phyloP scores from a whole-genome alignment of 2,888 invertebrate genomes.

The Vesta saturnalis region DNA sequence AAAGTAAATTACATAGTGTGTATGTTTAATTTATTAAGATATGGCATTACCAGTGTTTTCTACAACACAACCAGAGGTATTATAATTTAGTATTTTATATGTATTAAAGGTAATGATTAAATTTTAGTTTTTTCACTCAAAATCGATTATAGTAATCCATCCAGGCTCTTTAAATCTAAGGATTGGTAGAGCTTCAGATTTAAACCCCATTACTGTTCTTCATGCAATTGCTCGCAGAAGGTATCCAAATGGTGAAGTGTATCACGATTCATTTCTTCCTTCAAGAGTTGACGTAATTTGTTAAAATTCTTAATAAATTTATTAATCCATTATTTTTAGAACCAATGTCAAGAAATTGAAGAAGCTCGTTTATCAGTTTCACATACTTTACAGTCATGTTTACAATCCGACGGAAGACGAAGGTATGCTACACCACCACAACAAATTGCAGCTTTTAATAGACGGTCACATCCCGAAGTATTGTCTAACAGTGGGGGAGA shows the following conservation, averaged over 20 bases:
- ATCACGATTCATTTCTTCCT: conserved; percentile 74
- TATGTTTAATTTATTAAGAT: no score
- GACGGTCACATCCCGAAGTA: conserved; percentile 77
- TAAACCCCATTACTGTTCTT: conserved; percentile 84
- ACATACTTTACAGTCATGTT: conserved; percentile 85
- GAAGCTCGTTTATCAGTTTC: conserved; percentile 85
- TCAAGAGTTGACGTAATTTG: conserved; percentile 58
- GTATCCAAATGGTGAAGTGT: conserved; percentile 62
- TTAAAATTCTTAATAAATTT: neutral
- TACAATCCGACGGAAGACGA: conserved; percentile 83
- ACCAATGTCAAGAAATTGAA: conserved; percentile 80
- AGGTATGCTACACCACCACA: conserved; percentile 89
- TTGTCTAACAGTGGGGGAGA: conserved; percentile 67
- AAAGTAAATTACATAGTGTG: no score
- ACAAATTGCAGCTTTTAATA: conserved; percentile 89
- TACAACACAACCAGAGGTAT: conserved; percentile 23
- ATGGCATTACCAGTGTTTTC: conserved; percentile 22
- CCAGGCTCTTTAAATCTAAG: conserved; percentile 91
- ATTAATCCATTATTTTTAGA: conserved; percentile 28
- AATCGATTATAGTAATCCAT: conserved; percentile 91
- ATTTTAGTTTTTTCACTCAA: conserved; percentile 76
- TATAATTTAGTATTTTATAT: neutral
- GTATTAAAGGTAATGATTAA: neutral
- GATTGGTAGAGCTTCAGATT: conserved; percentile 91
- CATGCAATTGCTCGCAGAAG: conserved; percentile 85